Conservation (phyloP, 64 coral and sea anemone genomes). For the Montipora cactus region DNA sequence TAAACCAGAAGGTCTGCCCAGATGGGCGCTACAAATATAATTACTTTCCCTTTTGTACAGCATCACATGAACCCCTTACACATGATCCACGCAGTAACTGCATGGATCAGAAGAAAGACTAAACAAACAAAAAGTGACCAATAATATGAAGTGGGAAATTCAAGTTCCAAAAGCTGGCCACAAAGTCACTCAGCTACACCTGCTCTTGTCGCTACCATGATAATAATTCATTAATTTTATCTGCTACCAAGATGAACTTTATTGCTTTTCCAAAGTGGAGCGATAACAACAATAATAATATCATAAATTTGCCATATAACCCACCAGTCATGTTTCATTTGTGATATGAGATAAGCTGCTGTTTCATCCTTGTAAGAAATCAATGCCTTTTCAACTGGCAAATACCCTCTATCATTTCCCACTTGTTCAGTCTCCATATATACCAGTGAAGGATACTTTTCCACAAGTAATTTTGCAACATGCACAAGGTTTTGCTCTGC, state of each 20-base stretch:
- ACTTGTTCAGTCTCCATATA: constrained; percentile 70
- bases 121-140: too few species aligned
- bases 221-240: too few species aligned
- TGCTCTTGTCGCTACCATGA: too few species aligned
- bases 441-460: constrained; percentile 64
- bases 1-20: too few species aligned
- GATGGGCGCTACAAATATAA: too few species aligned
- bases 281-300: not conserved
- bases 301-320: not conserved
- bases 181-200: too few species aligned
- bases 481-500: constrained; percentile 56
- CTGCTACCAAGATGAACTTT: not conserved
- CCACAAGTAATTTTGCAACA: constrained; percentile 76
- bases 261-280: not conserved
- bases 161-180: too few species aligned
- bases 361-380: constrained; percentile 67
- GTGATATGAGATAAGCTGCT: constrained; percentile 75
- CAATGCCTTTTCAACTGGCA: constrained; percentile 85
- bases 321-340: constrained; percentile 83
- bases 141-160: too few species aligned
- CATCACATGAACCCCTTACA: too few species aligned
- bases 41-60: too few species aligned
- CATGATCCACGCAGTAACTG: too few species aligned
- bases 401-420: constrained; percentile 19
- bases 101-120: too few species aligned